Conservation (phyloP, 2,113 vertebrate species). For the Rutilus rutilus region DNA sequence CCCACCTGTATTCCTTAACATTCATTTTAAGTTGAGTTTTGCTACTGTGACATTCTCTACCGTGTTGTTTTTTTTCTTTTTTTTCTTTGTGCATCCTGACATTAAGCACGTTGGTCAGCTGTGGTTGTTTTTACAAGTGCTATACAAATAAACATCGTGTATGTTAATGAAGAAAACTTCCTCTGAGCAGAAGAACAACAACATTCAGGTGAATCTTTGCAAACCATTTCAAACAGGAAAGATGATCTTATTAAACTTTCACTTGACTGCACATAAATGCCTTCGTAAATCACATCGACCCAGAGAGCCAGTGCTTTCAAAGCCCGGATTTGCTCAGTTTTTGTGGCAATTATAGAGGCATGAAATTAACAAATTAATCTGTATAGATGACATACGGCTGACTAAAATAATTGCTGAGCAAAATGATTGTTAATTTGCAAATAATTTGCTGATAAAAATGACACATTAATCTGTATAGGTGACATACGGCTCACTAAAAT, state of each 20-base stretch:
- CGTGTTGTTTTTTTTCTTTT: too few relatives aligned
- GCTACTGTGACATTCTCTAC: too few relatives aligned
- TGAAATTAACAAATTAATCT: background rate
- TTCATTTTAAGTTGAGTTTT: too few relatives aligned
- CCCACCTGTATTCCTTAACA: too few relatives aligned
- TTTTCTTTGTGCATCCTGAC: too few relatives aligned
- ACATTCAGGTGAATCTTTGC: too few relatives aligned
- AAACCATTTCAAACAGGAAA: background rate
- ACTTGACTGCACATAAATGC: background rate
- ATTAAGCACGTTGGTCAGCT: too few relatives aligned
- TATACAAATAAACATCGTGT: too few relatives aligned
- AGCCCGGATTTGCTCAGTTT: background rate
- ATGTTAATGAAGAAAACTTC: too few relatives aligned
- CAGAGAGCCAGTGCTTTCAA: background rate
- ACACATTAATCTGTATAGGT: background rate
- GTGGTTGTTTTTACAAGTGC: too few relatives aligned
- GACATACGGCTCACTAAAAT: background rate
- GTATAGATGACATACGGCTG: background rate
- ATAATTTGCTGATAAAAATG: background rate
- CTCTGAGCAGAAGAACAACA: too few relatives aligned
- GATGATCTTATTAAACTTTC: background rate
- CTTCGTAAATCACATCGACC: background rate
- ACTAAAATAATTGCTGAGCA: background rate
- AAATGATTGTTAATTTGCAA: background rate
- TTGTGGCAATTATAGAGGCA: background rate